A percentile compares a stretch with the other conserved stretches of the same genome.
Conservation (phyloP, 2,888 invertebrate species). For the Nephrotoma flavescens region DNA sequence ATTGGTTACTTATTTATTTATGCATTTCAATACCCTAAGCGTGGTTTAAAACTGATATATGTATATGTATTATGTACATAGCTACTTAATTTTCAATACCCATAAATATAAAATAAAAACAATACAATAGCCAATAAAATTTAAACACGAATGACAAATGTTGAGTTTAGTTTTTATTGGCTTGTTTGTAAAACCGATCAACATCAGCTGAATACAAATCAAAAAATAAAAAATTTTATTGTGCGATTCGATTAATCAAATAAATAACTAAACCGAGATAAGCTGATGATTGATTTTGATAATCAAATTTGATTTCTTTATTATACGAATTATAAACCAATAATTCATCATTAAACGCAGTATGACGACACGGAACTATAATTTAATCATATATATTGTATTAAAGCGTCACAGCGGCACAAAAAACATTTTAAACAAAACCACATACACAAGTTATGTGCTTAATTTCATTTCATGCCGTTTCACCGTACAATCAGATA, state of each 20-base stretch:
- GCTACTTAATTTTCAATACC: no score
- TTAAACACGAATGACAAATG: background rate
- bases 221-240: background rate
- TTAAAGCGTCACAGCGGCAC: background rate
- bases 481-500: background rate
- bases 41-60: no score
- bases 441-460: background rate
- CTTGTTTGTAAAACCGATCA: background rate
- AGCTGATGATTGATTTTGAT: background rate
- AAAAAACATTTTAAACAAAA: background rate
- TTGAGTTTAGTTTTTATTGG: background rate
- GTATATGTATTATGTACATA: no score
- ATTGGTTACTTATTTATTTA: no score
- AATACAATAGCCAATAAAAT: background rate
- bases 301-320: background rate
- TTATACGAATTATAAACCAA: background rate
- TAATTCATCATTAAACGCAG: background rate
- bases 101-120: no score
- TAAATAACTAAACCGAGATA: background rate
- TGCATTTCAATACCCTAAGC: no score
- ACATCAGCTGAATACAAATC: background rate
- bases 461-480: background rate
- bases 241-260: background rate
- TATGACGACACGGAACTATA: background rate
- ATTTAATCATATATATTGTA: background rate